Evolutionary conservation across 2,888 invertebrate species (phyloP), one percentile per base, ranked within the genome.

Genomic region (Pimpla rufipes): DNA sequence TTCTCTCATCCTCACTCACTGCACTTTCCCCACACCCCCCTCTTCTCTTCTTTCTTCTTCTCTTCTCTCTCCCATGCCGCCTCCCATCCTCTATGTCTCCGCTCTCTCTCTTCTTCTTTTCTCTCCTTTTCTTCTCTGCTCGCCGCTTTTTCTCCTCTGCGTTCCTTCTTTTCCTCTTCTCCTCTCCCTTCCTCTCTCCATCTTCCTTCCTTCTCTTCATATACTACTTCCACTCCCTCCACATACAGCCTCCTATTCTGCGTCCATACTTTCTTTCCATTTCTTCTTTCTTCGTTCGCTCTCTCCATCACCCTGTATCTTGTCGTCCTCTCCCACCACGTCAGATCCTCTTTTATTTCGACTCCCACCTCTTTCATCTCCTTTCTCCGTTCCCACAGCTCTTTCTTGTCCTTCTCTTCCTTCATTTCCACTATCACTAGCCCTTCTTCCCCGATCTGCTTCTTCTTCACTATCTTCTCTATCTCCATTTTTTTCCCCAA

Each of bases 391-490:
- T 13, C 13, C 47, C 8, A 6, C 47, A 47, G 47, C 47, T 10
- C 47, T 13, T 47, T 47, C 47, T 47, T 47, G n/a, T 13, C 47
- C n/a, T 47, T 47, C 47, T 47, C 47, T 3, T 47, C 47, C 47
- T 8, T n/a, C 47, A 10, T 47, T 11, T n/a, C 11, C 11, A 10
- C n/a, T 11, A 13, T 13, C 47, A 47, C 47, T 11, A 47, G 4
- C 47, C 3, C 47, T 11, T 13, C 47, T 6, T 37, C 4, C 8
- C 37, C 37, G 5, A 37, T 37, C 37, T 37, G 5, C 37, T 37
- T 37, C 37, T 37, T 37, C 37, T 8, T n/a, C n/a, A n/a, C n/a
- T n/a, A n/a, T n/a, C n/a, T n/a, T n/a, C n/a, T n/a, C n/a, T n/a
- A n/a, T n/a, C 37, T 8, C 37, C 37, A 37, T 37, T 37, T 37